Conservation (phyloP, 2,113 vertebrate species). For the Meleagris gallopavo region DNA sequence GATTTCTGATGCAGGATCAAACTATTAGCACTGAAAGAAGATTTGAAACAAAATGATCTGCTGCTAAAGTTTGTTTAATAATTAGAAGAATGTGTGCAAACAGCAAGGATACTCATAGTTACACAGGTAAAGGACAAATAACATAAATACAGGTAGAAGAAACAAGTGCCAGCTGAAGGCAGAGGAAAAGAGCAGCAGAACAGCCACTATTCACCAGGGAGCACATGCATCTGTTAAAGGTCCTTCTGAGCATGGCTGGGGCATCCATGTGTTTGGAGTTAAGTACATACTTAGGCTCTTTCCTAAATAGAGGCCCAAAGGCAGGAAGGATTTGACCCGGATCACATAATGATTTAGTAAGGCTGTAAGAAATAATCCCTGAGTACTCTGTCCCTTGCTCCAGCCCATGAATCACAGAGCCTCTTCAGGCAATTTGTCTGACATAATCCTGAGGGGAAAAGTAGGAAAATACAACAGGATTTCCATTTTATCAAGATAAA, state of each 20-base stretch:
- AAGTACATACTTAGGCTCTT: slow-evolving; percentile 9
- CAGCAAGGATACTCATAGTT: background rate
- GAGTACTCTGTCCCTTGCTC: background rate
- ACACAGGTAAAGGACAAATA: background rate
- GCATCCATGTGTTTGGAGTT: background rate
- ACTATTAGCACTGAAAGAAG: background rate
- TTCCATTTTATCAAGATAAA: slow-evolving; percentile 63
- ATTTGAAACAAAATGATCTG: background rate
- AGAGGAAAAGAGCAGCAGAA: background rate
- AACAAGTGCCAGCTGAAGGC: background rate
- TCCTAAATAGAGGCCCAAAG: background rate
- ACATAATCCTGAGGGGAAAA: background rate
- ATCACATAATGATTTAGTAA: slow-evolving; percentile 1
- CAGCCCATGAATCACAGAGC: background rate
- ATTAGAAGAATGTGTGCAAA: background rate
- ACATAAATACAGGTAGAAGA: background rate
- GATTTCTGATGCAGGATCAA: background rate
- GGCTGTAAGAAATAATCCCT: slow-evolving; percentile 11
- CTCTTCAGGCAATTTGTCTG: background rate
- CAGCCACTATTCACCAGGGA: background rate
- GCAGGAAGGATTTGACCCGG: slow-evolving; percentile 17
- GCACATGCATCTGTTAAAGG: background rate
- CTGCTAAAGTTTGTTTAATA: background rate
- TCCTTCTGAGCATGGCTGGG: background rate
- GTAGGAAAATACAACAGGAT: slow-evolving; percentile 27